Evolutionary conservation across 2,113 vertebrate species (phyloP).

Genomic region (Corydoras maculifer): DNA sequence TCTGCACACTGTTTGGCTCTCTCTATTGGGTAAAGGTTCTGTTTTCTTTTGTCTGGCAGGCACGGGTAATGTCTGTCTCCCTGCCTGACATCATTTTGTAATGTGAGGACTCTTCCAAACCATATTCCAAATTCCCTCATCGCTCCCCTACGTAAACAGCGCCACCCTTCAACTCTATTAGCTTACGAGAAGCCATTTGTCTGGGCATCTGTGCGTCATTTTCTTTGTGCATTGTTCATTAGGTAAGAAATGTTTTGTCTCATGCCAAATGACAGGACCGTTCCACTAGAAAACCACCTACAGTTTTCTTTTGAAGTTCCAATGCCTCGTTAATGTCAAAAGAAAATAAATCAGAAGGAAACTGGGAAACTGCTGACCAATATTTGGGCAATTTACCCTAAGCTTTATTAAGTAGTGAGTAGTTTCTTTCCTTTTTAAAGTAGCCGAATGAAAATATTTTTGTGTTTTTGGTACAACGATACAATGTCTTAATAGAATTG

Average conservation of each 20-base stretch:
- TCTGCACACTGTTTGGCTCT: constrained; percentile 38
- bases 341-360: not conserved
- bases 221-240: not conserved
- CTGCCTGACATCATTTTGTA: constrained; percentile 47
- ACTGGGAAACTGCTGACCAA: constrained; percentile 21
- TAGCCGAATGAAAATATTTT: not conserved
- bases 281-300: not conserved
- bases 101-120: constrained; percentile 36
- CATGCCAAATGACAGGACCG: not conserved
- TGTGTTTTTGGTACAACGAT: too few relatives aligned
- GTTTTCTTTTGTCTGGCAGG: constrained; percentile 46
- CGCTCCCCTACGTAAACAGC: constrained; percentile 6
- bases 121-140: constrained; percentile 1
- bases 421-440: not conserved
- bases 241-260: not conserved
- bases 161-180: constrained; percentile 8
- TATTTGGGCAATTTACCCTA: not conserved
- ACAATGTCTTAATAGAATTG: too few relatives aligned
- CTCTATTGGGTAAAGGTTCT: constrained; percentile 38
- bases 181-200: not conserved
- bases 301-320: not conserved
- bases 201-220: not conserved
- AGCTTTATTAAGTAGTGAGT: not conserved
- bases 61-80: constrained; percentile 41
- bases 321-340: not conserved